A percentile compares a stretch with the other conserved stretches of the same genome.
phyloP scores from a whole-genome alignment of 2,113 vertebrate species.

The Toxotes jaculatrix region DNA sequence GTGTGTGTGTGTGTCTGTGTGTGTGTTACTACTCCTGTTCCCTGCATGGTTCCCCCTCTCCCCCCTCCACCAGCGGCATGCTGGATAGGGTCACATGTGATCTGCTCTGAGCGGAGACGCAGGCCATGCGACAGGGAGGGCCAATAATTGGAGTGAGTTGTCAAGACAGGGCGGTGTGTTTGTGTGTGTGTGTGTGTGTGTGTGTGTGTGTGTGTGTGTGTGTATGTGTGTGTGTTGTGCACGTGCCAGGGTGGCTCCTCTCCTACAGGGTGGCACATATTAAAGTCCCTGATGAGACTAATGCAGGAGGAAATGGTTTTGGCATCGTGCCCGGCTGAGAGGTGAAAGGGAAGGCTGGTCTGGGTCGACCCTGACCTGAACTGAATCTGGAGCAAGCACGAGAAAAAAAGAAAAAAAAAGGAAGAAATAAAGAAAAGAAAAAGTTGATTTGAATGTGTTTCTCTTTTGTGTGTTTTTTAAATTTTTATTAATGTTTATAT shows the following conservation, averaged over 20 bases:
- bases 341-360: conserved; percentile 52
- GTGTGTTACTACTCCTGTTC: conserved; percentile 30
- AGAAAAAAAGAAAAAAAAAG: not conserved
- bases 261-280: conserved; percentile 77
- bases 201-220: conserved; percentile 38
- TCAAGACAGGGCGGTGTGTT: conserved; percentile 71
- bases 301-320: conserved; percentile 80
- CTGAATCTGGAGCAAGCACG: not conserved
- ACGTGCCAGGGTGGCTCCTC: conserved; percentile 71
- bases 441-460: not conserved
- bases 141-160: conserved; percentile 83
- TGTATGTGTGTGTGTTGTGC: conserved; percentile 42
- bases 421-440: not conserved
- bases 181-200: conserved; percentile 39
- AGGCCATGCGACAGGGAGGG: conserved; percentile 73
- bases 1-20: not conserved
- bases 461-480: not conserved
- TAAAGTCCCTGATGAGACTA: conserved; percentile 83
- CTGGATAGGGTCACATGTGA: conserved; percentile 76
- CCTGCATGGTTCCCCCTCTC: conserved; percentile 18
- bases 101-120: conserved; percentile 72
- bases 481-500: conserved; percentile 53
- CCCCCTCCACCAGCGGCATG: conserved; percentile 70
- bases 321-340: conserved; percentile 58
- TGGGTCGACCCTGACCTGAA: conserved; percentile 21